These are phyloP conservation scores for Drosophila ezoana DNA, from an alignment of 2,888 invertebrate genomes.

Conservation along the genomic window DNA sequence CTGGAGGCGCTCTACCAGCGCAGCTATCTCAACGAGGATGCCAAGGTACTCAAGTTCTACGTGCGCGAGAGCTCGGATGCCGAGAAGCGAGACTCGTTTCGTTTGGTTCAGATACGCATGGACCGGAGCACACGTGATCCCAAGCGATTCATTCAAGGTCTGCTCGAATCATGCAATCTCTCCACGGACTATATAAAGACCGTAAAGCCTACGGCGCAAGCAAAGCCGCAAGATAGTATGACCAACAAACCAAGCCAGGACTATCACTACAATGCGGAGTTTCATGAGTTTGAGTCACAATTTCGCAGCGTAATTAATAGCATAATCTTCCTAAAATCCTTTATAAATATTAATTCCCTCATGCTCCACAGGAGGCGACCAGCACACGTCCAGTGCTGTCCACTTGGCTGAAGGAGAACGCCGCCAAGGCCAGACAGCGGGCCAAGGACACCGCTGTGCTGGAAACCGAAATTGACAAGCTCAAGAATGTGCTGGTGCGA, in stretches of 20 bases:
- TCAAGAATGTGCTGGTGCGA: conserved; percentile 79
- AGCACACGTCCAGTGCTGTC: conserved; percentile 64
- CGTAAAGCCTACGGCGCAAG: conserved; percentile 84
- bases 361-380: conserved; percentile 46
- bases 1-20: conserved; percentile 90
- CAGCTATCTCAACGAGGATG: conserved; percentile 84
- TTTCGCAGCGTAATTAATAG: conserved; percentile 55
- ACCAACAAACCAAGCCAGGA: conserved; percentile 69
- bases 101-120: conserved; percentile 90
- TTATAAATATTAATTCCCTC: background rate
- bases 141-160: conserved; percentile 89
- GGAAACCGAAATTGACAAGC: conserved; percentile 89
- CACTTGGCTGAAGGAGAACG: conserved; percentile 90
- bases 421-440: conserved; percentile 88
- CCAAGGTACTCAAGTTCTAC: conserved; percentile 91
- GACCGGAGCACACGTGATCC: conserved; percentile 88
- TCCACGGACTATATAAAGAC: conserved; percentile 94
- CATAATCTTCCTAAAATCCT: background rate
- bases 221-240: conserved; percentile 33
- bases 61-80: conserved; percentile 86
- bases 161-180: conserved; percentile 92
- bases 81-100: conserved; percentile 86
- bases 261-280: conserved; percentile 74
- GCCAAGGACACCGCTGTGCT: conserved; percentile 88
- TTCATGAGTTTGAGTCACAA: conserved; percentile 71